Evolutionary conservation across 2,113 vertebrate genomes (phyloP).

Genomic region (Phyllostomus hastatus): DNA sequence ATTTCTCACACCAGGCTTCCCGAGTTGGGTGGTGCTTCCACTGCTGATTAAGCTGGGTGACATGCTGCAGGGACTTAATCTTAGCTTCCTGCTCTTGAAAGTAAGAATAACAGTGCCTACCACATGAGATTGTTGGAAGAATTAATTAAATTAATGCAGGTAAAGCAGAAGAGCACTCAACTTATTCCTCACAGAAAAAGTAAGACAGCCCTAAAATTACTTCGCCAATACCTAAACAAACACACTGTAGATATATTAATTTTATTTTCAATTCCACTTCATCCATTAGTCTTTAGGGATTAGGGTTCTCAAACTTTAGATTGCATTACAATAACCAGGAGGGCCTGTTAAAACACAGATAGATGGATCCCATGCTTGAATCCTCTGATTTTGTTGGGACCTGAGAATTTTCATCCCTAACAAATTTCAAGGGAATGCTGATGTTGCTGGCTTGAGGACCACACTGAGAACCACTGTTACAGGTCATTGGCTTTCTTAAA

Average conservation of each 20-base stretch:
- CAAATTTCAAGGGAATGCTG: not conserved
- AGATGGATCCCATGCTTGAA: fast-evolving
- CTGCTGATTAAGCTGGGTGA: not conserved
- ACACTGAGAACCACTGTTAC: not conserved
- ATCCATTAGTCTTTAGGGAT: not conserved
- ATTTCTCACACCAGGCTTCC: not conserved
- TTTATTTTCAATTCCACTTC: not conserved
- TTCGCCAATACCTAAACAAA: not conserved
- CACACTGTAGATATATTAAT: not conserved
- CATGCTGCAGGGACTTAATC: not conserved
- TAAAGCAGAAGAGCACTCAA: not conserved
- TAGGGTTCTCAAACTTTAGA: not conserved
- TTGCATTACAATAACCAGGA: not conserved
- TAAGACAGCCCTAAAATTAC: not conserved
- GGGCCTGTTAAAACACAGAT: not conserved
- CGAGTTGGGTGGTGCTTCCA: fast-evolving
- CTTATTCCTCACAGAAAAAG: not conserved
- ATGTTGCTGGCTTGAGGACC: not conserved
- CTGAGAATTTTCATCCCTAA: not conserved
- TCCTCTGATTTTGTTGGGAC: not conserved
- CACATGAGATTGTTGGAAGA: not conserved
- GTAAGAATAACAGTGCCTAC: not conserved
- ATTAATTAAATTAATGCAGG: not conserved
- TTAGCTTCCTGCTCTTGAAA: not conserved
- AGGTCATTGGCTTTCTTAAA: not conserved